Evolutionary conservation across 2,113 vertebrate species (phyloP), one percentile per base, ranked within the genome.

Genomic region (Bubalus kerabau): DNA sequence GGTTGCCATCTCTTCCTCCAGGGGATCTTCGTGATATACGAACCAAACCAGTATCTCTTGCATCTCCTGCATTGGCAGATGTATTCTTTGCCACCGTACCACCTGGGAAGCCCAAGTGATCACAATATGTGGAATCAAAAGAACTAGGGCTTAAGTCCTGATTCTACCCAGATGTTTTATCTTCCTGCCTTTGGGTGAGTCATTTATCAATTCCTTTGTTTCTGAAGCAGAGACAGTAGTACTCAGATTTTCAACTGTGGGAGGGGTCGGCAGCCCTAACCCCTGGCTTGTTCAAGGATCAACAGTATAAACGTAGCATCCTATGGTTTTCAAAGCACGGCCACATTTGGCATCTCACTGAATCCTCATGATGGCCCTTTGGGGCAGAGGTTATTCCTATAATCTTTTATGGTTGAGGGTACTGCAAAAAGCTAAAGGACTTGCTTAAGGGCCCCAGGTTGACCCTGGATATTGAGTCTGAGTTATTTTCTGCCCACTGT

Each of bases 231-330:
- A 83, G 50, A 56, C 2, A 26, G 32, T 21, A 56, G 48, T 24
- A 36, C 32, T 56, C 48, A n/a, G 50, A 54, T 83, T 24, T n/a
- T 4, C 50, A 82, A 56, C 52, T 56, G 81, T 26, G 32, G 3
- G 7, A 54, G 81, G 52, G 46, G 52, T 83, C 2, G 0, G 12
- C n/a, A 56, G 13, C 13, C 21, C 52, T 56, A 83, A 26, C 12
- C n/a, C 81, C 81, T 14, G 23, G n/a, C n/a, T 36, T 56, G 7
- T 36, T 56, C 81, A 26, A 56, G 52, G 81, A 40, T 56, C 32
- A 83, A 9, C 0, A 0, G 50, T 40, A 12, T 9, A 52, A 2
- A 21, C 21, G 6, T 0, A 21, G 57, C n/a, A 60, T 16, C 40
- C 64, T 0, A 16, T 1, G 14, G 60, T 17, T 87, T 32, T 36